Percentiles rank a stretch among this genome's conserved stretches.
Conservation (phyloP, 2,888 invertebrate genomes). For the Norana najaformis region DNA sequence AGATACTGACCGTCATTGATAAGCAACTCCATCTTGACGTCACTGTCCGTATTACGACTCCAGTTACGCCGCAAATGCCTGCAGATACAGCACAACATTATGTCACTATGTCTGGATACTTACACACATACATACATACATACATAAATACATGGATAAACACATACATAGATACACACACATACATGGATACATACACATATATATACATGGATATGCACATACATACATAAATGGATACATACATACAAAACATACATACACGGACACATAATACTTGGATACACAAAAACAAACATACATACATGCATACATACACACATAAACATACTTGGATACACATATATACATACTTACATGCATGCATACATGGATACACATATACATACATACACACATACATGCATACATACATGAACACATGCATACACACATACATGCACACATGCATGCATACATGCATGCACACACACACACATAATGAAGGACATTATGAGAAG, state of each 20-base stretch:
- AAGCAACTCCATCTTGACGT: constrained; percentile 18
- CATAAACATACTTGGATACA: no score
- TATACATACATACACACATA: not conserved
- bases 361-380: not conserved
- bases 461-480: no score
- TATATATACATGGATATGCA: not conserved
- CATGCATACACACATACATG: no score
- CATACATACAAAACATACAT: no score
- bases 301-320: no score
- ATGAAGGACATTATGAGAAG: no score
- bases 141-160: no score
- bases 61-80: constrained; percentile 37
- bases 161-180: not conserved
- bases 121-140: not conserved
- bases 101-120: no score
- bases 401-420: not conserved
- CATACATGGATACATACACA: not conserved
- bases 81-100: not conserved
- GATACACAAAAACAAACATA: no score
- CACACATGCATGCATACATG: no score
- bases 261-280: no score
- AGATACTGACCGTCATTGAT: not conserved
- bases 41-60: constrained; percentile 23
- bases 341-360: no score
- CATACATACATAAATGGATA: not conserved